These are phyloP conservation scores for Euphonia xanthogaster DNA, from an alignment of 2,797 vertebrate genomes.

Conservation along the genomic window DNA sequence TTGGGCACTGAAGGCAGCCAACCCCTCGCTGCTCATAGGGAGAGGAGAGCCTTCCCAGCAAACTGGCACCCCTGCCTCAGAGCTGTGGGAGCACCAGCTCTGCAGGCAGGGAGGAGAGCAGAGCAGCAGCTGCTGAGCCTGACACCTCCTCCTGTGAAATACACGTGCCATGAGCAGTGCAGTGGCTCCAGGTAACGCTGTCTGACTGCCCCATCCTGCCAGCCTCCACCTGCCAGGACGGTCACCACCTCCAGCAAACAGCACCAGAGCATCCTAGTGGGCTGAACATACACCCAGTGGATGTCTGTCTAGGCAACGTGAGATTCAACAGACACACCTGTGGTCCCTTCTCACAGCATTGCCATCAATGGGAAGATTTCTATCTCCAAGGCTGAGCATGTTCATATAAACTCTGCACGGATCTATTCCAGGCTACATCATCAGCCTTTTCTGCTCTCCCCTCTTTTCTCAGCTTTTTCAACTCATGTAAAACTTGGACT, in stretches of 20 bases:
- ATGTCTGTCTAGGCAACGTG: neutral
- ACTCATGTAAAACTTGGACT: neutral
- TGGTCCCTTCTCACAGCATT: neutral
- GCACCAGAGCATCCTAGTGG: neutral
- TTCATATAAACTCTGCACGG: neutral
- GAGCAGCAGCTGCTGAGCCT: fast-evolving
- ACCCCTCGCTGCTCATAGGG: fast-evolving
- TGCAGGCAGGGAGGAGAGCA: neutral
- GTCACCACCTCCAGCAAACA: neutral
- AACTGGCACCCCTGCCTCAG: neutral
- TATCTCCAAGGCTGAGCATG: neutral
- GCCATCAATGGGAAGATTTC: neutral
- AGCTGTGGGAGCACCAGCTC: neutral
- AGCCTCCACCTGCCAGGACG: neutral
- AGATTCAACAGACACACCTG: neutral
- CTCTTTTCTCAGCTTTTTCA: neutral
- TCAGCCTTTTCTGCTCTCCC: neutral
- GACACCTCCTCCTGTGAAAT: neutral
- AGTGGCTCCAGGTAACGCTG: neutral
- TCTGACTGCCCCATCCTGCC: neutral
- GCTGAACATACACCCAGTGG: neutral
- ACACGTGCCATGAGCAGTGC: fast-evolving
- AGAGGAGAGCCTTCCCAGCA: neutral
- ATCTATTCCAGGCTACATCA: neutral
- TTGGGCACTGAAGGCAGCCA: neutral